Evolutionary conservation across 2,113 vertebrate species (phyloP), one percentile per base, ranked within the genome.

Genomic region (Symphodus melops): DNA sequence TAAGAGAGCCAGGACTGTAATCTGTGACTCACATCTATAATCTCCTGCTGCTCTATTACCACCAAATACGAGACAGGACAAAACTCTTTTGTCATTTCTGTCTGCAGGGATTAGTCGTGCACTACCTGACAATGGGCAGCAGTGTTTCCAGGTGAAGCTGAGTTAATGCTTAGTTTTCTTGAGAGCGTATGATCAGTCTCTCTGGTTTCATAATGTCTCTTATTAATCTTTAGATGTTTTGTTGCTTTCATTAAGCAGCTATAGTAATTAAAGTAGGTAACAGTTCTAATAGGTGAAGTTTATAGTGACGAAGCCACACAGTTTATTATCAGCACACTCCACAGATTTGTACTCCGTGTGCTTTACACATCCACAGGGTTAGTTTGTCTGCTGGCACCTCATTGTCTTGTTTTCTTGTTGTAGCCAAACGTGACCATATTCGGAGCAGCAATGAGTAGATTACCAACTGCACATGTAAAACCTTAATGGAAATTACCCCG

Each of bases 21-120:
- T 88, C 79, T 71, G 55, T 74, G 70, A 41, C 62, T 75, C 79
- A 67, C 79, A 83, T 88, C 77, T 88, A 73, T 83, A 75, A 88
- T 81, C 83, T 78, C 67, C 58, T 44, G 61, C 77, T 77, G 77
- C 65, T 83, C 77, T 58, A 66, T 85, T 78, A 78, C 70, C 69
- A 81, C 48, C 41, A 20, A 76, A 75, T 41, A 52, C 56, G 52
- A 3, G 57, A 68, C 52, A n/a, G 65, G 77, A 85, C 80, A 75
- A 78, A 65, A 78, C 49, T 68, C 66, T 66, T 71, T 72, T 85
- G 76, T 85, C 57, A 64, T 72, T 79, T 75, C 21, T 57, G 67
- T 56, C 76, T 25, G 4, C 60, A 46, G 68, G 79, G 75, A 79
- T 73, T 72, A 66, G 21, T 42, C 12, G 8, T 64, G 71, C 25